Conservation (phyloP, 2,888 invertebrate genomes). For the Macrosiphum euphorbiae region DNA sequence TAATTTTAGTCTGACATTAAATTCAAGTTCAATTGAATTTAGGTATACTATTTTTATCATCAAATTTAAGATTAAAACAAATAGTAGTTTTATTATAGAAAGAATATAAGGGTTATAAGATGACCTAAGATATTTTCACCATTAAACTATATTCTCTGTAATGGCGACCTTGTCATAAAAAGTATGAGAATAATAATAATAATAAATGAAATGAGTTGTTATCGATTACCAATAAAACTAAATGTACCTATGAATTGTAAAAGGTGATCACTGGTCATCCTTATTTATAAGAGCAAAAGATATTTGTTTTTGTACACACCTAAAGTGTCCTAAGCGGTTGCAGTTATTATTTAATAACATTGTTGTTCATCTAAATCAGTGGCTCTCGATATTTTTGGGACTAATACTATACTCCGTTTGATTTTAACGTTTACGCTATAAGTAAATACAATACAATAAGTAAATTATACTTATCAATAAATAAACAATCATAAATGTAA, state of each 20-base stretch:
- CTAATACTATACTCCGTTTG: fast-evolving
- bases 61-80: background rate
- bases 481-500: background rate
- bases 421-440: background rate
- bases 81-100: background rate
- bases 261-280: background rate
- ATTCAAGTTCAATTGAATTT: background rate
- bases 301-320: background rate
- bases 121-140: background rate
- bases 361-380: background rate
- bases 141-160: background rate
- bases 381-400: background rate
- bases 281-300: background rate
- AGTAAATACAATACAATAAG: background rate
- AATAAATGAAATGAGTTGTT: background rate
- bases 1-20: background rate
- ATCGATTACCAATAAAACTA: background rate
- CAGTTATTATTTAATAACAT: background rate
- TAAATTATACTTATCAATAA: background rate
- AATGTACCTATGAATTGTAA: background rate
- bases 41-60: background rate
- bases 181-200: background rate
- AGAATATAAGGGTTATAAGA: background rate
- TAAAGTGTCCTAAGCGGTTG: background rate
- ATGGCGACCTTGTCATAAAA: background rate